These are phyloP conservation scores for Drosophila lacteicornis DNA, from an alignment of 1,140 invertebrate genomes.

Conservation along the genomic window DNA sequence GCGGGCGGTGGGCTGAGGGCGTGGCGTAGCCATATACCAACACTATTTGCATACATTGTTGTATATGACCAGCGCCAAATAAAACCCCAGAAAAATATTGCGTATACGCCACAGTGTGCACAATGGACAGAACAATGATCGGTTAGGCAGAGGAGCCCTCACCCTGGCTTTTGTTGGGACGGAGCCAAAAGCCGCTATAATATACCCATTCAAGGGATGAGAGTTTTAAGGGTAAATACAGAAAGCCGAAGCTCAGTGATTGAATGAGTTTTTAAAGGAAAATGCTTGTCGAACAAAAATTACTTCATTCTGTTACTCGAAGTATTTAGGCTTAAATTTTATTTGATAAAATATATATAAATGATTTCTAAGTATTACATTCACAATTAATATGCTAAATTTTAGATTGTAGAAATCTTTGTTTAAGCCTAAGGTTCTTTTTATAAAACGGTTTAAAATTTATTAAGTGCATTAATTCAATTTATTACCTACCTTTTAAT, in stretches of 20 bases:
- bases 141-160: constrained; percentile 3
- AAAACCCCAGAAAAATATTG: constrained; percentile 54
- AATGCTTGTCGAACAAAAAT: neutral
- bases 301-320: neutral
- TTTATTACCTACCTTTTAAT: neutral
- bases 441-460: neutral
- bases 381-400: neutral
- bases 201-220: constrained; percentile 29
- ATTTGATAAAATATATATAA: neutral
- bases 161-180: constrained; percentile 13
- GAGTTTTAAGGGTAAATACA: constrained; percentile 1
- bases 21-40: constrained; percentile 13
- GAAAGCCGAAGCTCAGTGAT: constrained; percentile 2
- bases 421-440: neutral
- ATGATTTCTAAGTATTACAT: neutral
- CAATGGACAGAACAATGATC: constrained; percentile 40
- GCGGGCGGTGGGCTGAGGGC: neutral
- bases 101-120: constrained; percentile 49
- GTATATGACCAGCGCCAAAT: constrained; percentile 32
- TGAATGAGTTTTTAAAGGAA: neutral
- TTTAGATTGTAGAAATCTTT: neutral
- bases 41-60: constrained; percentile 67
- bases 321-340: neutral
- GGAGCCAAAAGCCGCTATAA: constrained; percentile 22
- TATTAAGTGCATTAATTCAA: neutral